A percentile compares a stretch with the other conserved stretches of the same genome.
These are phyloP conservation scores for Autographa pulchrina DNA, from an alignment of 2,888 invertebrate species.

Conservation along the genomic window DNA sequence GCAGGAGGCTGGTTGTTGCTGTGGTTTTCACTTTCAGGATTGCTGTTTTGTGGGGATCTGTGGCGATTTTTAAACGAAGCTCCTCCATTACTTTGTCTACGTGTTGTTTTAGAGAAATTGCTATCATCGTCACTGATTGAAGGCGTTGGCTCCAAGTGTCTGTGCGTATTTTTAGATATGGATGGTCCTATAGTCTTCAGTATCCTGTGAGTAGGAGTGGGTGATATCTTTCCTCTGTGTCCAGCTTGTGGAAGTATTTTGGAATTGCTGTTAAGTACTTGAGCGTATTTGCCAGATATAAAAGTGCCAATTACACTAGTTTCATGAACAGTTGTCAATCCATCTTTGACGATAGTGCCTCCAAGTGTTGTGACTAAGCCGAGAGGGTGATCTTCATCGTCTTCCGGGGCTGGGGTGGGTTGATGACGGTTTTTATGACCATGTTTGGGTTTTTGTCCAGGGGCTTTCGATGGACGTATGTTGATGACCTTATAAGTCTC, in stretches of 20 bases:
- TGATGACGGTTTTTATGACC: conserved; percentile 81
- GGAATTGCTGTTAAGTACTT: conserved; percentile 95
- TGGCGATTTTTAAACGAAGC: conserved; percentile 90
- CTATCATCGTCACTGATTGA: conserved; percentile 90
- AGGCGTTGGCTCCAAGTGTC: conserved; percentile 91
- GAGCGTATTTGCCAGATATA: conserved; percentile 96
- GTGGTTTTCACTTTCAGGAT: conserved; percentile 78
- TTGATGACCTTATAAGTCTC: conserved; percentile 96
- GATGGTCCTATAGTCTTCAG: conserved; percentile 94
- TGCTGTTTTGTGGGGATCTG: conserved; percentile 76
- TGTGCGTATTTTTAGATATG: conserved; percentile 83
- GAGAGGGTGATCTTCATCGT: conserved; percentile 92
- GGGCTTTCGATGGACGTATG: conserved; percentile 91
- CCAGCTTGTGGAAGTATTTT: conserved; percentile 88
- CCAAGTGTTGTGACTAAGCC: conserved; percentile 95
- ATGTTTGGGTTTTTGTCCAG: conserved; percentile 83
- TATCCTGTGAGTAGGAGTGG: conserved; percentile 91
- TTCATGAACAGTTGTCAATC: conserved; percentile 95
- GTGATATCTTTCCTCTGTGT: conserved; percentile 91
- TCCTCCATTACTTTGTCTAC: conserved; percentile 86
- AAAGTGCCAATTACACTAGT: conserved; percentile 97
- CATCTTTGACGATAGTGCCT: conserved; percentile 95
- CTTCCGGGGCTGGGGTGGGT: conserved; percentile 83
- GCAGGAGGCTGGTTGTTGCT: conserved; percentile 73
- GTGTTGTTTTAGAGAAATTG: conserved; percentile 86